Conservation (phyloP, 2,888 invertebrate species). For the Drosophila sordidula region DNA sequence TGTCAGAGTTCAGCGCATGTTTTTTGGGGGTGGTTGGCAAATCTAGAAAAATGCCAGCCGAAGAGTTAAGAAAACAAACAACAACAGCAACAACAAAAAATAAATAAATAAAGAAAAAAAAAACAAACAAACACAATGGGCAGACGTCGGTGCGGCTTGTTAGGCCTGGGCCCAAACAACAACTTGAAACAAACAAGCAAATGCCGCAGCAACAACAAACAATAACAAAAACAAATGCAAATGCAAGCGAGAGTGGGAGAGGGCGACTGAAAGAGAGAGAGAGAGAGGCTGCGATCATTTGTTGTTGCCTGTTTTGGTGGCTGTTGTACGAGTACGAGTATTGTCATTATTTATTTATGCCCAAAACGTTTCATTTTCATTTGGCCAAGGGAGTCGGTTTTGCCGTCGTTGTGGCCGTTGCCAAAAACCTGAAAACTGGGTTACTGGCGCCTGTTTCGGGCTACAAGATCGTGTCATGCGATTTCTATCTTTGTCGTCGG, state of each 20-base stretch:
- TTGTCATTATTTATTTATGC: constrained; percentile 81
- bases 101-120: constrained; percentile 26
- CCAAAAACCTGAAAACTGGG: constrained; percentile 76
- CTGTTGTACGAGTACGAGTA: constrained; percentile 45
- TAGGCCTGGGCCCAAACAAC: constrained; percentile 47
- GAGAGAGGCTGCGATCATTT: constrained; percentile 62
- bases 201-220: constrained; percentile 60
- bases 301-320: constrained; percentile 76
- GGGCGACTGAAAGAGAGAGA: background rate
- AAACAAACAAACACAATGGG: constrained; percentile 65
- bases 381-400: constrained; percentile 73
- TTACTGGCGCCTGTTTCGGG: constrained; percentile 81
- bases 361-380: constrained; percentile 80
- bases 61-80: constrained; percentile 24
- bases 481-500: constrained; percentile 80
- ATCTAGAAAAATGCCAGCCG: constrained; percentile 75
- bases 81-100: constrained; percentile 15
- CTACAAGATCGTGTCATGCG: constrained; percentile 81
- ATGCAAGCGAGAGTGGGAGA: constrained; percentile 32
- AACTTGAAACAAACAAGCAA: constrained; percentile 75
- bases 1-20: constrained; percentile 80
- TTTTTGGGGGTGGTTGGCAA: constrained; percentile 75
- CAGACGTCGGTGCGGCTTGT: constrained; percentile 76
- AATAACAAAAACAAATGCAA: constrained; percentile 60
- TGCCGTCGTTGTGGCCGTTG: constrained; percentile 27